Evolutionary conservation across 2,113 vertebrate species (phyloP).

Genomic region (Furnarius figulus): DNA sequence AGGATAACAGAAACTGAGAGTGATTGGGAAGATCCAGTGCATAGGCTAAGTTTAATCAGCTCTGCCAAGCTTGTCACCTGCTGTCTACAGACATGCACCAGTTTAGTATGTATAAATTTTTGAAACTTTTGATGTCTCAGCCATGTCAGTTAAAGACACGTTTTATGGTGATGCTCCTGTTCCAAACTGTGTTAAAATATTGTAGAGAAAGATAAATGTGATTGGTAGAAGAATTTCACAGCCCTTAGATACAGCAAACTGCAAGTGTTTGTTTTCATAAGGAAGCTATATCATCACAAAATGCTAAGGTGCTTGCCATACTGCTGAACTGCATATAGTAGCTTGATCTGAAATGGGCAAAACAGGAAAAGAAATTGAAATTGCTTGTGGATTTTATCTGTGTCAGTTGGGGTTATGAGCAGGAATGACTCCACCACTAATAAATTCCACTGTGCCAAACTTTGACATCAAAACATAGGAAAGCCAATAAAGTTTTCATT

Average conservation of each 20-base stretch:
- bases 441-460: neutral
- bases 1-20: neutral
- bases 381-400: neutral
- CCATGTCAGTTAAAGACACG: neutral
- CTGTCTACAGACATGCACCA: neutral
- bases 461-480: neutral
- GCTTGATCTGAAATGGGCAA: neutral
- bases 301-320: neutral
- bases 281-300: neutral
- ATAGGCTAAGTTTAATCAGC: neutral
- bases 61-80: neutral
- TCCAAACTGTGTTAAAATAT: neutral
- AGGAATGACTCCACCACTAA: neutral
- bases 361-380: neutral
- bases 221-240: neutral
- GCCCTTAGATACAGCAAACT: neutral
- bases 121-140: neutral
- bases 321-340: neutral
- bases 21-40: neutral
- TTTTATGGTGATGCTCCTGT: neutral
- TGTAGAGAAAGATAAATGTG: neutral
- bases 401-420: accelerated
- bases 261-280: neutral
- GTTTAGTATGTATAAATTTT: neutral
- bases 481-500: neutral